Base-by-base conservation (phyloP, 2,888 invertebrate genomes). In the Lithophane socia region DNA sequence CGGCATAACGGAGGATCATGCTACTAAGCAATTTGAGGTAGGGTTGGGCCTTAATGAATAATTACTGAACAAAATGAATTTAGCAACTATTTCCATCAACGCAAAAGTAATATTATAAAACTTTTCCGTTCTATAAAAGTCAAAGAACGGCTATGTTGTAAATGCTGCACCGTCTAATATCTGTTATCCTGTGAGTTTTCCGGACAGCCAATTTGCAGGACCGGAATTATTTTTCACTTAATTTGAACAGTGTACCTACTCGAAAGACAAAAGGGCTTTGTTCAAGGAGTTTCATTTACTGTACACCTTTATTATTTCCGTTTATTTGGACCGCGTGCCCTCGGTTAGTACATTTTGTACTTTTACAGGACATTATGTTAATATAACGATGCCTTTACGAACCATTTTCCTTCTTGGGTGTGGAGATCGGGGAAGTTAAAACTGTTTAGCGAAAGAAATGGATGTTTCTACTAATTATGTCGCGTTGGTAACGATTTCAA, bases 151-250 rank as follows among this genome's bases (percentile, higher is more conserved):
- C 60, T 64, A 56, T 60, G 24, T 64, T 44, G 52, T 16, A 56
- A 76, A 72, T 65, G 66, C 29, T 58, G 24, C 10, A 68, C 67
- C 61, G 12, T 24, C 79, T 75, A 80, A 74, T 77, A 77, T 77
- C 67, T 63, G 72, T 71, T 64, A 73, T 75, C 54, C 75, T 12
- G 63, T 73, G 61, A 84, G 24, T 75, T 83, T 68, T 47, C 37
- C 49, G 37, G 65, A 77, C 61, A 73, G 65, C 49, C 73, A 75
- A 79, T 85, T 85, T 82, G 75, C 79, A 72, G 70, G 76, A 65
- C 24, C 64, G 58, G 71, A 79, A 87, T 88, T 83, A 83, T 84
- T 82, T 83, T 84, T 80, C 83, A 85, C 71, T 80, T 71, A 82
- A 83, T 86, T 84, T 80, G 77, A 78, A 85, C 78, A 56, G 58